phyloP scores from a whole-genome alignment of 2,888 invertebrate species.

The Nasonovia ribisnigri region DNA sequence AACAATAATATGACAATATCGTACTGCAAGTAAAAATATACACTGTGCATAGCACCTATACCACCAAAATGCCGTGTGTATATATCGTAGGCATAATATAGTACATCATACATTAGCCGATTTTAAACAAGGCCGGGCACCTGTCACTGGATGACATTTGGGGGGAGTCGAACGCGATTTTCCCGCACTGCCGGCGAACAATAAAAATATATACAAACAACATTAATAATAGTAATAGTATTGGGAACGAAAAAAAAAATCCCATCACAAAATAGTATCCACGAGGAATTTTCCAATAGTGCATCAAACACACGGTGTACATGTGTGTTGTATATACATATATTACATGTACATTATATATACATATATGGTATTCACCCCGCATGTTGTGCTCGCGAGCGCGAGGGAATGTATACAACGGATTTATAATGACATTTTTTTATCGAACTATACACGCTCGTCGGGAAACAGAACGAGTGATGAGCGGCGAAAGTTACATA shows the following conservation, averaged over 20 bases:
- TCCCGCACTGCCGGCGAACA: not conserved
- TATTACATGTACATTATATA: not conserved
- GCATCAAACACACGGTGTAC: not conserved
- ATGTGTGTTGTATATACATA: not conserved
- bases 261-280: slow-evolving; percentile 1
- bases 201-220: slow-evolving; percentile 27
- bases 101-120: not conserved
- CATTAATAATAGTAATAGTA: slow-evolving; percentile 9
- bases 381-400: not conserved
- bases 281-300: slow-evolving; percentile 9
- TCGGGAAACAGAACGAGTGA: not conserved
- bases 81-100: not conserved
- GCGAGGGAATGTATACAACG: not conserved
- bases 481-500: not conserved
- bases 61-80: not conserved
- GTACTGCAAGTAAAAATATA: not conserved
- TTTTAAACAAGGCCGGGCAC: slow-evolving; percentile 20
- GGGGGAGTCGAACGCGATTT: slow-evolving; percentile 11
- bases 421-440: slow-evolving; percentile 17
- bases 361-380: not conserved
- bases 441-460: not conserved
- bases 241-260: not conserved
- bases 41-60: not conserved
- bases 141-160: slow-evolving; percentile 49
- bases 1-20: not conserved